Conservation (phyloP, 2,113 vertebrate genomes). For the Daubentonia madagascariensis region DNA sequence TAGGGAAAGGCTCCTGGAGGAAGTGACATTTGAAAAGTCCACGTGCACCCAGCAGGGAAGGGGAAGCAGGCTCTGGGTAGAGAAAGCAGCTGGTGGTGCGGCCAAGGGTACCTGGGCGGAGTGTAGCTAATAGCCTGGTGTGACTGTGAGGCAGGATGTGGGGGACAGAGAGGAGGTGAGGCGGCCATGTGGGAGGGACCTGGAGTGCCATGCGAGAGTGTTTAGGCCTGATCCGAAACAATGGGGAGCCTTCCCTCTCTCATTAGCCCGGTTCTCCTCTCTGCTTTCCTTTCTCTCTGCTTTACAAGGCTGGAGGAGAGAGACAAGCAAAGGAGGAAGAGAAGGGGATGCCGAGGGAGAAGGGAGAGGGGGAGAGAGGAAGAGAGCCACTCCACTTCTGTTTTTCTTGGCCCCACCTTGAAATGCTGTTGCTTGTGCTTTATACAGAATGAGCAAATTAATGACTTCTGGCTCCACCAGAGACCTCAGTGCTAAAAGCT, state of each 20-base stretch:
- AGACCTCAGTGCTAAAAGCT: neutral
- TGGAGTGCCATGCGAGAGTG: neutral
- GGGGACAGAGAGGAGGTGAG: neutral
- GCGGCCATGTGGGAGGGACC: neutral
- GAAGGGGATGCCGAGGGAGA: accelerated
- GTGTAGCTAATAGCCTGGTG: neutral
- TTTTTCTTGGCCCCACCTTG: neutral
- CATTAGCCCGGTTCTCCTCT: neutral
- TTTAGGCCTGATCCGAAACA: no score
- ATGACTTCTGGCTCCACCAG: neutral
- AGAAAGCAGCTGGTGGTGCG: neutral
- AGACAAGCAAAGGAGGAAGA: neutral
- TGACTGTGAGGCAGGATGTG: neutral
- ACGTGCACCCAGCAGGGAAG: neutral
- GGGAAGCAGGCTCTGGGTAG: neutral
- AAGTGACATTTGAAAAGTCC: conserved; percentile 31
- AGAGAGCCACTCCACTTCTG: neutral
- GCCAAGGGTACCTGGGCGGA: neutral
- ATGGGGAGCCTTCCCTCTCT: neutral
- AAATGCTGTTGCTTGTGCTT: neutral
- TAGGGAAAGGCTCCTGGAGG: neutral
- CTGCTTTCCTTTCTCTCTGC: neutral
- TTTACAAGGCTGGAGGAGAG: neutral
- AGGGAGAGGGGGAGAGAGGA: neutral
- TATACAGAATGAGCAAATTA: neutral